Evolutionary conservation across 2,888 invertebrate genomes (phyloP).

Genomic region (Latrodectus hesperus): DNA sequence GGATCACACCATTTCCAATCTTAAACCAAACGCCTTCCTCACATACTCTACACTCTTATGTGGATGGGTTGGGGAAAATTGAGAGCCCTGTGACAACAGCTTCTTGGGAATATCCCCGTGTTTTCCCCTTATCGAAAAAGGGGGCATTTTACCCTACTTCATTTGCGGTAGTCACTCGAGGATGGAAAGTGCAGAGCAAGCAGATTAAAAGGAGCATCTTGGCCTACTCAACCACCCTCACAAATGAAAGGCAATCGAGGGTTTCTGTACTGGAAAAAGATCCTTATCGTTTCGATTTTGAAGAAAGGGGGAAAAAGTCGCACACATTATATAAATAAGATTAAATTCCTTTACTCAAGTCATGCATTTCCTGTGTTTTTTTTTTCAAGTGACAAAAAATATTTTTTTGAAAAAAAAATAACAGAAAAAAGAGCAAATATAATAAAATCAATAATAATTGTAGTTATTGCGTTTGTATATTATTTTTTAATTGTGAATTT

Average conservation of each 20-base stretch:
- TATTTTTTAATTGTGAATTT: too few relatives aligned
- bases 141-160: slow-evolving; percentile 58
- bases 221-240: not conserved
- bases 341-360: slow-evolving; percentile 8
- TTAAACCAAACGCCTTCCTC: not conserved
- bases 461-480: too few relatives aligned
- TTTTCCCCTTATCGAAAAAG: slow-evolving; percentile 13
- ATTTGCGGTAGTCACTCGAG: slow-evolving; percentile 44
- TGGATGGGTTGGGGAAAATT: slow-evolving; percentile 10
- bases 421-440: too few relatives aligned
- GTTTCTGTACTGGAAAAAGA: not conserved
- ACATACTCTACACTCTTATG: not conserved
- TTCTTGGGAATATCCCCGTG: not conserved
- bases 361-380: too few relatives aligned
- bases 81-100: slow-evolving; percentile 17
- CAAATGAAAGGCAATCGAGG: not conserved
- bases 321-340: slow-evolving; percentile 14
- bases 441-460: too few relatives aligned
- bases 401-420: too few relatives aligned
- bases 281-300: slow-evolving; percentile 6
- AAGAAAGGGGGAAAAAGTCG: not conserved
- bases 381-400: too few relatives aligned
- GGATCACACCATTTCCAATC: too few relatives aligned
- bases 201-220: slow-evolving; percentile 7
- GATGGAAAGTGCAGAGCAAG: slow-evolving; percentile 15